These are phyloP conservation scores for Uria aalge DNA, from an alignment of 2,113 vertebrate species.

Conservation along the genomic window DNA sequence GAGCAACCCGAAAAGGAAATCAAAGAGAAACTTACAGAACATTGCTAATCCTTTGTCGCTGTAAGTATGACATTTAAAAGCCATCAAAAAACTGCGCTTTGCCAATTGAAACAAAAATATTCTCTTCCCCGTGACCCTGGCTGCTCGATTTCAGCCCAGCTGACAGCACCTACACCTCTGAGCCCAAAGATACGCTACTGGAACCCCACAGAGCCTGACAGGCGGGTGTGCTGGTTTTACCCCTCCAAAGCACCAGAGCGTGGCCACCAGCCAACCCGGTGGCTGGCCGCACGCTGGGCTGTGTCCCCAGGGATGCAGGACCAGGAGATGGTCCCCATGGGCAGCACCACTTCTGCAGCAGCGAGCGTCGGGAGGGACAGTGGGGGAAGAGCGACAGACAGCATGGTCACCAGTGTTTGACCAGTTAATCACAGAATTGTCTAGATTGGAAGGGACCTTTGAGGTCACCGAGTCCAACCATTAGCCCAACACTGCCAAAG, in stretches of 20 bases:
- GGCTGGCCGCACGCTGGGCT: neutral
- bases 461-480: neutral
- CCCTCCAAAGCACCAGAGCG: neutral
- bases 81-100: neutral
- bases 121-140: neutral
- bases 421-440: neutral
- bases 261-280: neutral
- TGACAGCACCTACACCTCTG: neutral
- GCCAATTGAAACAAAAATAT: neutral
- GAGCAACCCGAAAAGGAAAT: constrained; percentile 23
- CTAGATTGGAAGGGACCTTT: neutral
- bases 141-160: neutral
- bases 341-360: neutral
- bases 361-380: neutral
- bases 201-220: neutral
- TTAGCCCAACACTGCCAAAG: neutral
- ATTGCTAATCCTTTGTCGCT: neutral
- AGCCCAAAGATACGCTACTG: neutral
- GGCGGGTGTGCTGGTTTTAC: neutral
- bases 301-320: neutral
- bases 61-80: neutral
- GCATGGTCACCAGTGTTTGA: neutral
- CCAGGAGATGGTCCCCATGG: neutral
- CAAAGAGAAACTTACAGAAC: constrained; percentile 9
- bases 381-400: neutral